These are phyloP conservation scores for Drosophila takahashii DNA, from an alignment of 1,140 invertebrate species.

Conservation along the genomic window DNA sequence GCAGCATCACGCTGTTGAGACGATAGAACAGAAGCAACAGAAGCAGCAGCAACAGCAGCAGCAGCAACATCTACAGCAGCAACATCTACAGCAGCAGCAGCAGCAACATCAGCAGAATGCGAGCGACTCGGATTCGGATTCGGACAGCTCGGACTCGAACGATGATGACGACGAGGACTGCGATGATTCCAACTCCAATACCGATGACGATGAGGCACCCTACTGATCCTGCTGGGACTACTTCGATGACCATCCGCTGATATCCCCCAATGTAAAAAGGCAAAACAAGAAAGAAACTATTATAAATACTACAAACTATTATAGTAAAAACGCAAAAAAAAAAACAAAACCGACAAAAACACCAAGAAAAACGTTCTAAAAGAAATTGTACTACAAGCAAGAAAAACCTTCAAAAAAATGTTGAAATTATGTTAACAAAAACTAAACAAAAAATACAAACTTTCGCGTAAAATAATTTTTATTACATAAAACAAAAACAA, in stretches of 20 bases:
- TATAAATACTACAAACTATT: slow-evolving; percentile 62
- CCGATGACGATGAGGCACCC: slow-evolving; percentile 70
- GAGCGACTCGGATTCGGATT: slow-evolving; percentile 66
- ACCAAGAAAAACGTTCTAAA: slow-evolving; percentile 57
- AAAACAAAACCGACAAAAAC: slow-evolving; percentile 37
- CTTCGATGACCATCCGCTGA: slow-evolving; percentile 50
- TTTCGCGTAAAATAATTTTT: slow-evolving; percentile 57
- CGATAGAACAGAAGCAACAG: slow-evolving; percentile 53
- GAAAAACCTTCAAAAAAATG: slow-evolving; percentile 51
- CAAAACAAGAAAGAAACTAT: slow-evolving; percentile 66
- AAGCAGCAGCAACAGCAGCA: slow-evolving; percentile 29
- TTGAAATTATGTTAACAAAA: slow-evolving; percentile 69
- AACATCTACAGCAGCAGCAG: slow-evolving; percentile 19
- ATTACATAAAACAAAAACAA: slow-evolving; percentile 17
- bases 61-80: slow-evolving; percentile 27
- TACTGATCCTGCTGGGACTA: slow-evolving; percentile 60
- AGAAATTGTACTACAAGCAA: slow-evolving; percentile 60
- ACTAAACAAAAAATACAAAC: slow-evolving; percentile 38
- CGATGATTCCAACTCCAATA: slow-evolving; percentile 73
- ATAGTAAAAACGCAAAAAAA: slow-evolving; percentile 60
- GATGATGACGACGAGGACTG: slow-evolving; percentile 70
- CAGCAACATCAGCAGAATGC: slow-evolving; percentile 37
- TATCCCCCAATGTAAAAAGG: slow-evolving; percentile 73
- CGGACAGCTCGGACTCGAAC: slow-evolving; percentile 77
- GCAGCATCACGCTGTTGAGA: slow-evolving; percentile 64